phyloP scores from a whole-genome alignment of 2,888 invertebrate genomes.

The Archips crataeganus region DNA sequence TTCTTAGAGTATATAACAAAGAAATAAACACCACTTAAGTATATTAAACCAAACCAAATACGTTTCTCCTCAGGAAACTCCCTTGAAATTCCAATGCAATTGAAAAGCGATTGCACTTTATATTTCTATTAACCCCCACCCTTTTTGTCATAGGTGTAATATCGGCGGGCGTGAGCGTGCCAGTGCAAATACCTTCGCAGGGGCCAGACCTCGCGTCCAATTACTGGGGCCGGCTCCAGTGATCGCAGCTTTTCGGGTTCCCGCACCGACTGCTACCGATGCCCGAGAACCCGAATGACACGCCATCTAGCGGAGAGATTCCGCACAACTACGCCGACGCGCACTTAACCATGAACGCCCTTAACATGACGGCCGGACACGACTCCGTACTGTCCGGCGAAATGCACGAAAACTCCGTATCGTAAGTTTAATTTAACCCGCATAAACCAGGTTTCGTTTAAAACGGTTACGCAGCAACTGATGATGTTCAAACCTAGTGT shows the following conservation, averaged over 20 bases:
- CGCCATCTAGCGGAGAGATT: conserved; percentile 79
- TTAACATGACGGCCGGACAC: conserved; percentile 85
- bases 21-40: too few species aligned
- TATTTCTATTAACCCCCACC: conserved; percentile 35
- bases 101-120: not conserved
- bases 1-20: too few species aligned
- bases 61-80: not conserved
- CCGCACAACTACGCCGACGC: conserved; percentile 82
- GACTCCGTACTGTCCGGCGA: conserved; percentile 74
- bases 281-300: conserved; percentile 87
- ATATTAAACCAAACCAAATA: too few species aligned
- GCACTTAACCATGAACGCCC: conserved; percentile 74
- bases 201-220: conserved; percentile 91
- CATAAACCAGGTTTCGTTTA: not conserved
- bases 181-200: conserved; percentile 96
- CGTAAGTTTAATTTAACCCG: conserved; percentile 61
- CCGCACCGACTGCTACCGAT: conserved; percentile 90
- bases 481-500: conserved; percentile 82
- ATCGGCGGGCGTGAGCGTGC: conserved; percentile 96
- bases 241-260: conserved; percentile 96
- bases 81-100: not conserved
- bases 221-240: conserved; percentile 97
- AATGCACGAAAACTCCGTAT: conserved; percentile 74
- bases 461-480: conserved; percentile 73
- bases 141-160: conserved; percentile 91